Evolutionary conservation across 2,113 vertebrate species (phyloP), one percentile per base, ranked within the genome.

Genomic region (Cephalopterus ornatus): DNA sequence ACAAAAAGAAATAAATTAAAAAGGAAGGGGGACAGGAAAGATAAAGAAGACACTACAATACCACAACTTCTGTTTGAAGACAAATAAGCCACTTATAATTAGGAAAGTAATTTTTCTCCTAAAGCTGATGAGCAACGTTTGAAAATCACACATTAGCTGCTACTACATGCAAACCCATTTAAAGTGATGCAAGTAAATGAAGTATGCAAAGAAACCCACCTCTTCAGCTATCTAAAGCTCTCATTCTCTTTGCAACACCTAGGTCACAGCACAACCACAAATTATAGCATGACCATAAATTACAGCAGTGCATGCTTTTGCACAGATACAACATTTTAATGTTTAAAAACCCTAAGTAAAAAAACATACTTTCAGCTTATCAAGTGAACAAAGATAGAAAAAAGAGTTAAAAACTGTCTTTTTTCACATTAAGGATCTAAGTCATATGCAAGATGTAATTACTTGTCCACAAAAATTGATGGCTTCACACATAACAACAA

Each of bases 1-100:
- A 53, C 8, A 71, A 61, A 66, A 62, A 81, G 9, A 12, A n/a
- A 49, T 65, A 87, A 86, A 28, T 2, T 3, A n/a, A 78, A 88
- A 44, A 6, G 5, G 5, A 82, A 93, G 3, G 0, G 5, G 6
- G 18, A 24, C n/a, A 72, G 46, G 21, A 74, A 82, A 67, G 33
- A 20, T 35, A 32, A 7, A 50, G 22, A 78, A 18, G 30, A 89
- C 58, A n/a, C 27, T 92, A 86, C 83, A 84, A 88, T 44, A 87
- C 35, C 47, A 85, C 74, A 87, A 81, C 56, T 90, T 72, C 41
- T 2, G 28, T 92, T 91, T 82, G 76, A 92, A 93, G 55, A 89
- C 35, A 66, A 91, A 95, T 84, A 52, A 79, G 77, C 42, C 70
- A 91, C 55, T 88, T 92, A 75, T 13, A 97, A 84, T 67, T 70